These are phyloP conservation scores for Platyscapa corneri DNA, from an alignment of 1,140 invertebrate species.

Conservation along the genomic window DNA sequence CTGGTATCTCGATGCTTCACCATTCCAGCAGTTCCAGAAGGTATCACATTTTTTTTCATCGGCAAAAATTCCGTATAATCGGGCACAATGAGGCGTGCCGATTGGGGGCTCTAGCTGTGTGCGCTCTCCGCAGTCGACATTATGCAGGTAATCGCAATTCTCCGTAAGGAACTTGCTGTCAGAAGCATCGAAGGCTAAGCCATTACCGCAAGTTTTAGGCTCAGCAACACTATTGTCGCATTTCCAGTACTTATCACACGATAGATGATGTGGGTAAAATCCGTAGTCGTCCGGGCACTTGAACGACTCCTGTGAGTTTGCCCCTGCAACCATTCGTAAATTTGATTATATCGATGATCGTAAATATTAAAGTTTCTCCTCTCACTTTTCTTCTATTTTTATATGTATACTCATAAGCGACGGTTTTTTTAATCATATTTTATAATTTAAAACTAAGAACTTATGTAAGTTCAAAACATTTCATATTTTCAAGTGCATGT, in stretches of 20 bases:
- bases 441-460: not conserved
- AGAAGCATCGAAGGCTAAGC: constrained; percentile 91
- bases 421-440: not conserved
- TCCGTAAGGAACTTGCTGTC: constrained; percentile 93
- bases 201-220: constrained; percentile 94
- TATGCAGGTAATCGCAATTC: constrained; percentile 96
- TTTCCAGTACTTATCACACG: constrained; percentile 97
- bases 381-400: not conserved
- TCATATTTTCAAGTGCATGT: not conserved
- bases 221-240: constrained; percentile 92
- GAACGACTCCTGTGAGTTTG: constrained; percentile 84
- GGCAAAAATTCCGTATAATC: constrained; percentile 94
- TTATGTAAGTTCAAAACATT: not conserved
- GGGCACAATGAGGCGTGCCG: constrained; percentile 87
- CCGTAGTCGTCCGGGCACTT: constrained; percentile 96
- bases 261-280: constrained; percentile 91
- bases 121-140: constrained; percentile 94
- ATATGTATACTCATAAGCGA: too few species aligned
- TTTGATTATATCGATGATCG: not conserved
- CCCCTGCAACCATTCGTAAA: constrained; percentile 74
- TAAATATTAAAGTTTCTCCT: too few species aligned
- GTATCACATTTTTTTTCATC: constrained; percentile 92
- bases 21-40: constrained; percentile 98
- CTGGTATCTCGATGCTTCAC: constrained; percentile 92
- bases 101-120: constrained; percentile 90